These are phyloP conservation scores for Timandra comae DNA, from an alignment of 2,888 invertebrate species.

Conservation along the genomic window DNA sequence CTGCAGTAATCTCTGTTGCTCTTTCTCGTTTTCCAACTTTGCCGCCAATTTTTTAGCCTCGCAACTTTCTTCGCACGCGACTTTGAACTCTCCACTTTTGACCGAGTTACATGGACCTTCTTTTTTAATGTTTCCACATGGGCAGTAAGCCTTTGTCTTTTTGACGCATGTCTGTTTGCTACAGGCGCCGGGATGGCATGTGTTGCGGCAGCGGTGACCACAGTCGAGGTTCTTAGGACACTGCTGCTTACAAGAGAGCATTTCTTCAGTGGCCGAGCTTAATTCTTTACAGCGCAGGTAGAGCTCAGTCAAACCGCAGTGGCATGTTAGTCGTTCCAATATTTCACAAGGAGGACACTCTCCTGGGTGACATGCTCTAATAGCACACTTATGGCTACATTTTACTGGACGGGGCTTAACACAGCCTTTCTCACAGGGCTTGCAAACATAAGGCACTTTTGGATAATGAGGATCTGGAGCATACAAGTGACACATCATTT, in stretches of 20 bases:
- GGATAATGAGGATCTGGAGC: slow-evolving; percentile 40
- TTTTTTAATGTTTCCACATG: slow-evolving; percentile 85
- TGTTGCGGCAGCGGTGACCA: slow-evolving; percentile 86
- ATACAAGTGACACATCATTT: slow-evolving; percentile 81
- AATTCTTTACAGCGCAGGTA: slow-evolving; percentile 85
- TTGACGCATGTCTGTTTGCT: slow-evolving; percentile 83
- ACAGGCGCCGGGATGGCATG: slow-evolving; percentile 86
- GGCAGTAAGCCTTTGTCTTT: slow-evolving; percentile 86
- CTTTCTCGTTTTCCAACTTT: slow-evolving; percentile 69
- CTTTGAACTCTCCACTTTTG: slow-evolving; percentile 50
- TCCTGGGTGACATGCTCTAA: slow-evolving; percentile 82
- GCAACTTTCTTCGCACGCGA: slow-evolving; percentile 82
- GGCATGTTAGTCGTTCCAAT: slow-evolving; percentile 83
- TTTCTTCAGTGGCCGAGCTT: slow-evolving; percentile 66
- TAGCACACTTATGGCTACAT: slow-evolving; percentile 85
- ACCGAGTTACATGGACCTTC: slow-evolving; percentile 82
- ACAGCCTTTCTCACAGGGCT: slow-evolving; percentile 74
- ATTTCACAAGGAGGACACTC: slow-evolving; percentile 85
- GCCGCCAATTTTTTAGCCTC: slow-evolving; percentile 72
- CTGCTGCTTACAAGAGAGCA: slow-evolving; percentile 85
- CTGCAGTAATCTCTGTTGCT: slow-evolving; percentile 75
- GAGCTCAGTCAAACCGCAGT: slow-evolving; percentile 87
- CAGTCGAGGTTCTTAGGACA: slow-evolving; percentile 92
- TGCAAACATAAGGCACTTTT: slow-evolving; percentile 66
- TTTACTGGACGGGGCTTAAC: slow-evolving; percentile 79